Evolutionary conservation across 2,888 invertebrate species (phyloP).

Genomic region (Caenorhabditis virilis): DNA sequence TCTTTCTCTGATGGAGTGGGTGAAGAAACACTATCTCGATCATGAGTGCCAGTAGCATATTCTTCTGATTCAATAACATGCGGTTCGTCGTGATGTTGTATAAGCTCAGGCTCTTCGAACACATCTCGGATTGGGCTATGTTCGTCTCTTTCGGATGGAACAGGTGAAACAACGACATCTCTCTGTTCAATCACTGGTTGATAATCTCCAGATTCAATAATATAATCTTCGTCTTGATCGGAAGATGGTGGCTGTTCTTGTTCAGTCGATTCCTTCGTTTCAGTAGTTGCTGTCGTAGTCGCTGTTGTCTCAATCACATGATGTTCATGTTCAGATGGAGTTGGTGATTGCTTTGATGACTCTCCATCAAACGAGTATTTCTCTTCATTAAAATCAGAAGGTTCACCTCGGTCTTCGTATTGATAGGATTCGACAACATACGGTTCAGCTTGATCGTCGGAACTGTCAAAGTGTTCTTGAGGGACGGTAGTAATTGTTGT

Average conservation of each 20-base stretch:
- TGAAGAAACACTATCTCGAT: no score
- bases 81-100: no score
- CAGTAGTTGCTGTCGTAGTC: slow-evolving; percentile 4
- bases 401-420: no score
- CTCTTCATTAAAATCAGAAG: background rate
- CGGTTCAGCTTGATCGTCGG: no score
- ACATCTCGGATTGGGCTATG: background rate
- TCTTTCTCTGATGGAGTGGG: background rate
- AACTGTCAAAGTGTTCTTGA: no score
- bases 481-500: no score
- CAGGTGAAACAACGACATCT: background rate
- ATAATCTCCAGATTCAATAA: slow-evolving; percentile 30
- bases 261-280: slow-evolving; percentile 1
- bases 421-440: slow-evolving; percentile 19
- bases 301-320: slow-evolving; percentile 15
- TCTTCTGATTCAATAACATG: background rate
- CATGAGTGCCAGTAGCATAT: background rate
- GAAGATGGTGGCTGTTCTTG: slow-evolving; percentile 5
- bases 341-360: slow-evolving; percentile 9
- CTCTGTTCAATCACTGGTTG: no score
- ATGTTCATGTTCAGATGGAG: slow-evolving; percentile 5
- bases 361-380: background rate
- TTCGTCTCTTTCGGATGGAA: slow-evolving; percentile 10
- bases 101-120: background rate
- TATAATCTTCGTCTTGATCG: slow-evolving; percentile 13